phyloP scores from a whole-genome alignment of 2,888 invertebrate species.

The Monoplex corrugatus region DNA sequence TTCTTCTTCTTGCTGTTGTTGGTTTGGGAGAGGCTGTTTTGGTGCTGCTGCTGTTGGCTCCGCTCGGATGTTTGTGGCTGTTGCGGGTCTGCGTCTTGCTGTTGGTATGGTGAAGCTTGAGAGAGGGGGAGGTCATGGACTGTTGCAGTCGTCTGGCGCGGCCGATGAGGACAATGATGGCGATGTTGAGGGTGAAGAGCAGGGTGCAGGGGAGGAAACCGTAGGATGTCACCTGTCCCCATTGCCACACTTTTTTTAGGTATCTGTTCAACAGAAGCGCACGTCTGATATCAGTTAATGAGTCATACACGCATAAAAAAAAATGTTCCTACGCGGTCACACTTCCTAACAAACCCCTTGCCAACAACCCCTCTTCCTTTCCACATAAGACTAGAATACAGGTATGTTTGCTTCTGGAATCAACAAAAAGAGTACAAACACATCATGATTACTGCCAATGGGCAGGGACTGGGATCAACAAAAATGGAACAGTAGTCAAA shows the following conservation, averaged over 20 bases:
- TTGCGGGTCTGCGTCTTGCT: background rate
- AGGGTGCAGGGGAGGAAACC: constrained; percentile 40
- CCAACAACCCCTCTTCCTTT: too few relatives aligned
- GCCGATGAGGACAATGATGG: constrained; percentile 47
- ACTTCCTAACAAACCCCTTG: too few relatives aligned
- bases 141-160: constrained; percentile 33
- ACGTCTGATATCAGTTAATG: too few relatives aligned
- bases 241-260: constrained; percentile 20
- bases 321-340: too few relatives aligned
- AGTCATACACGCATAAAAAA: too few relatives aligned
- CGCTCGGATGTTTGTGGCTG: background rate
- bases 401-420: too few relatives aligned
- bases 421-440: too few relatives aligned
- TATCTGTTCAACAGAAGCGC: background rate
- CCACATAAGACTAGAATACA: too few relatives aligned
- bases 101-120: background rate
- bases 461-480: too few relatives aligned
- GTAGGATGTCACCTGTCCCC: constrained; percentile 41
- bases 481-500: too few relatives aligned
- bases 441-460: too few relatives aligned
- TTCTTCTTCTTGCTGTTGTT: too few relatives aligned
- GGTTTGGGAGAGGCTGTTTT: background rate
- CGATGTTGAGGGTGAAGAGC: constrained; percentile 43
- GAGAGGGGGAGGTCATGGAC: constrained; percentile 30
- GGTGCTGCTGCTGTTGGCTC: background rate